Evolutionary conservation across 2,797 vertebrate species (phyloP), one percentile per base, ranked within the genome.

Genomic region (Channallabes apus): DNA sequence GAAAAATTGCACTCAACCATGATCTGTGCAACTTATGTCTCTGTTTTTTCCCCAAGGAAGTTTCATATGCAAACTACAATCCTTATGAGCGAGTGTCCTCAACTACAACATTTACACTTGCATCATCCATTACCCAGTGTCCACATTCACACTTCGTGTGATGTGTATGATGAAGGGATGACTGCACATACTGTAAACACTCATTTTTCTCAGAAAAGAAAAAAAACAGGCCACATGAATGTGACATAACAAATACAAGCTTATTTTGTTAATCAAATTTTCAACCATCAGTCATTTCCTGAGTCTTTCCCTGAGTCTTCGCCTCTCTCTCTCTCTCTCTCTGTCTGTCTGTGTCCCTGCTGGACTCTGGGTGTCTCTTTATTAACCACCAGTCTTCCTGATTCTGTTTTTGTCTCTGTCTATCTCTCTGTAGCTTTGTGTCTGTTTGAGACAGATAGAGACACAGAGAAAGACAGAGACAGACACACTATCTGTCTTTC

Each of bases 81-180:
- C 38, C 59, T 18, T 61, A 24, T 24, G 38, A 71, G 35, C 38
- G 35, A 71, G 35, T 41, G 68, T 14, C 11, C 51, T 27, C 71
- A 24, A 18, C 71, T 78, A 6, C 17, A 46, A 24, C 51, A 51
- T 54, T 83, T 65, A 83, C 58, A 81, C 81, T 82, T 80, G 61
- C 58, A 59, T 80, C 51, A 80, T n/a, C 65, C 20, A 20, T 27
- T 11, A 18, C 65, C 46, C 18, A 46, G 27, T 54, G 17, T 35
- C 27, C 20, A 68, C 1, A 59, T 80, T n/a, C 41, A 73, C 4
- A 3, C 12, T 11, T 75, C n/a, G 35, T 77, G 56, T 24, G 6
- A 24, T 80, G 68, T 73, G 61, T 64, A 62, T 80, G 54, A 75
- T 64, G 73, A 18, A 59, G 56, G 59, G 27, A 64, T 41, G 54